Percentiles rank a stretch among this genome's conserved stretches.
These are phyloP conservation scores for Scartelaos histophorus DNA, from an alignment of 2,113 vertebrate genomes.

Conservation along the genomic window DNA sequence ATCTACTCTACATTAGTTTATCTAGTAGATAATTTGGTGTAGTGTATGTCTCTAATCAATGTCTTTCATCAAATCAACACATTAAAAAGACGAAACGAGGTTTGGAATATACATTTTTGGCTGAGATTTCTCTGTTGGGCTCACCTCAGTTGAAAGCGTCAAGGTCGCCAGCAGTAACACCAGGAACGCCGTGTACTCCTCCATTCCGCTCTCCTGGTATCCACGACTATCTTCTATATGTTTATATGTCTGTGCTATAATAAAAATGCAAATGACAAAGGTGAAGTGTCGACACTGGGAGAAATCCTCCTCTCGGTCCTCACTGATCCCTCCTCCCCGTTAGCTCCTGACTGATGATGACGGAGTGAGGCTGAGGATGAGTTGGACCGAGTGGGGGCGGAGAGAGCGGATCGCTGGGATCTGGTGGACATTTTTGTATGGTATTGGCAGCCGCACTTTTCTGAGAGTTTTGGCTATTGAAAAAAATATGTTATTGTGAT, in stretches of 20 bases:
- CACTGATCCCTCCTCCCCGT: constrained; percentile 45
- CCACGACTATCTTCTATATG: constrained; percentile 38
- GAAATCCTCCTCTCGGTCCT: constrained; percentile 22
- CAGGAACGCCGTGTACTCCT: constrained; percentile 65
- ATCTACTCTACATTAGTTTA: not conserved
- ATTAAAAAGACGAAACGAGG: not conserved
- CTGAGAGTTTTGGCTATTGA: not conserved
- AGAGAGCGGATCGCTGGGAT: not conserved
- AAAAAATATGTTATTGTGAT: not conserved
- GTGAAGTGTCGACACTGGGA: constrained; percentile 16
- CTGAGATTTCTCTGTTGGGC: constrained; percentile 36
- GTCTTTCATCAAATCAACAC: not conserved
- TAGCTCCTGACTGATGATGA: constrained; percentile 38
- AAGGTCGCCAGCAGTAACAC: constrained; percentile 74
- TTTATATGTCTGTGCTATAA: not conserved
- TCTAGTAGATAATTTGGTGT: not conserved
- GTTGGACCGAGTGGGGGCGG: constrained; percentile 46
- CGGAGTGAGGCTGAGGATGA: constrained; percentile 28
- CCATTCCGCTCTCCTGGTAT: constrained; percentile 66
- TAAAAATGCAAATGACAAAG: not conserved
- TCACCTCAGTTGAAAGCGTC: constrained; percentile 79
- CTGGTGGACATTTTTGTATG: not conserved
- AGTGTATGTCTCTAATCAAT: not conserved
- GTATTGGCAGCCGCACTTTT: not conserved
- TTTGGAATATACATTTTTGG: not conserved